Base-by-base conservation (phyloP, 2,888 invertebrate species). In the Cremastinae sp. region DNA sequence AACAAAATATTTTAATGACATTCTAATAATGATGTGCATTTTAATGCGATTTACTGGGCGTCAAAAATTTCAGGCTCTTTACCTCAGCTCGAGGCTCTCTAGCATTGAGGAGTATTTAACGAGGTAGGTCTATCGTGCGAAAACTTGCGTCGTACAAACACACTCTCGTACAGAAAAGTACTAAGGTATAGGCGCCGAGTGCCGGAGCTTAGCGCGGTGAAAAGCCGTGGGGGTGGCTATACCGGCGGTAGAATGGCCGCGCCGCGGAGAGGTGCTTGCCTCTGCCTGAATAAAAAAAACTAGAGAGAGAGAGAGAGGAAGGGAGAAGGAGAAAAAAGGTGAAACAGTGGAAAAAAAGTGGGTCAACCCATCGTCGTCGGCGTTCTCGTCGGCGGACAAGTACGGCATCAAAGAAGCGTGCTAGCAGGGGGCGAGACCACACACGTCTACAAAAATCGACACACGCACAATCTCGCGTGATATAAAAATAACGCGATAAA, bases 291-390 rank as follows among this genome's bases (percentile, higher is more conserved):
- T 7, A 22, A 47, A 28, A 47, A 61, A 39, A 56, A 37, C 35
- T 35, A 45, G 45, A 14, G 14, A 12, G 16, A 53, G 28, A 53
- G 14, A 39, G 82, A 81, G 83, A 83, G n/a, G n/a, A n/a, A n/a
- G n/a, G n/a, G n/a, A n/a, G n/a, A n/a, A n/a, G n/a, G n/a, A n/a
- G n/a, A 80, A 82, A 83, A 83, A 84, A 84, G 83, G 83, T 83
- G 83, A 83, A 85, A 82, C 70, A 80, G 68, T 83, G 43, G 22
- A 28, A 53, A 82, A 83, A 83, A 83, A 83, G 83, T 83, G 81
- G 83, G 83, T 83, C 83, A 83, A 65, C 79, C 45, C 47, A 28
- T 56, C 64, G 66, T 61, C 61, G 68, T 61, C 61, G 47, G 37
- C 41, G 62, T 47, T 49, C 43, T n/a, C 51, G 49, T 22, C 43